These are phyloP conservation scores for Theretra japonica DNA, from an alignment of 2,888 invertebrate genomes.

Conservation along the genomic window DNA sequence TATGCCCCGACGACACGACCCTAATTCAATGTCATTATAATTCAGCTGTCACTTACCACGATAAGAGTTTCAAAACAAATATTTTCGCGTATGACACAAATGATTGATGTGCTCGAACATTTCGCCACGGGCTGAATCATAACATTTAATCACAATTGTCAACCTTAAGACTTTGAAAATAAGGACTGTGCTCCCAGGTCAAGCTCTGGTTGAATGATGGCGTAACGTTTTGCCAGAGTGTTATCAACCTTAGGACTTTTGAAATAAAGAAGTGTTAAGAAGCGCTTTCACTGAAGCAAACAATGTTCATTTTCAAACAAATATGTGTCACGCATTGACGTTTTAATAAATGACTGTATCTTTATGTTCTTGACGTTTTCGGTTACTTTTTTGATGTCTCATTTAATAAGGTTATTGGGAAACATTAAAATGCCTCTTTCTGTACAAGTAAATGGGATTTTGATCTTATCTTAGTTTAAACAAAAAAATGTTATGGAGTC, in stretches of 20 bases:
- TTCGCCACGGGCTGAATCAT: constrained; percentile 2
- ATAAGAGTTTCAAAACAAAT: constrained; percentile 25
- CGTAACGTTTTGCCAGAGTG: background rate
- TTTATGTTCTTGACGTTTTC: constrained; percentile 2
- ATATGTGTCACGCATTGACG: constrained; percentile 20
- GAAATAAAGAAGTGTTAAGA: background rate
- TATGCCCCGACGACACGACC: background rate
- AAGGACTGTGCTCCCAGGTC: background rate
- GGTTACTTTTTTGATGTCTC: constrained; percentile 9
- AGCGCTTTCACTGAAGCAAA: constrained; percentile 5
- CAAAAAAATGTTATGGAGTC: background rate
- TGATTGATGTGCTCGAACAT: constrained; percentile 21
- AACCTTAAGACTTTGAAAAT: background rate
- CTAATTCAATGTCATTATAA: constrained; percentile 27
- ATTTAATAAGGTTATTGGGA: constrained; percentile 12
- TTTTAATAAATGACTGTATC: constrained; percentile 10
- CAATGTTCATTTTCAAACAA: constrained; percentile 19
- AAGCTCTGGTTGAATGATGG: background rate
- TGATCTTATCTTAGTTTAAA: background rate
- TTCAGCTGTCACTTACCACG: constrained; percentile 22
- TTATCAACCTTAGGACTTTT: constrained; percentile 5
- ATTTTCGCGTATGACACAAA: constrained; percentile 27
- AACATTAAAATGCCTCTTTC: background rate
- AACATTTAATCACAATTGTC: background rate
- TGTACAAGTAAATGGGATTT: background rate